Evolutionary conservation across 2,797 vertebrate genomes (phyloP), one percentile per base, ranked within the genome.

Genomic region (Mallotus villosus): DNA sequence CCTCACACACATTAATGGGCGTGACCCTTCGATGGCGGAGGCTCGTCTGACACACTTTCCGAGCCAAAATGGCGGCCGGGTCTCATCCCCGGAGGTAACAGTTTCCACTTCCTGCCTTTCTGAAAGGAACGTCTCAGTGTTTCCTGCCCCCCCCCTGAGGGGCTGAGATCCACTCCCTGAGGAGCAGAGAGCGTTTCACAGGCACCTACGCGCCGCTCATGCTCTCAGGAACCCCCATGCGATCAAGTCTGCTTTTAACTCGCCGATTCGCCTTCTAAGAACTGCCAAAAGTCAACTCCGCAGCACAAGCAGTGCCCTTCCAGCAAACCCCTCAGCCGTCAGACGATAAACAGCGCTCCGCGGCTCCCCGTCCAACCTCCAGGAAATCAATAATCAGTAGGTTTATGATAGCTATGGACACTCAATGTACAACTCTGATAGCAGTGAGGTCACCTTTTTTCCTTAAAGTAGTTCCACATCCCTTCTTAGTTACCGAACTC

Each of bases 361-460:
- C 76, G 2, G 63, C 70, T 81, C 84, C 84, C 79, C 85, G 81
- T 87, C 85, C 83, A 76, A 82, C 86, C 86, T 88, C 84, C 88
- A 87, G 82, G 76, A 91, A 89, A 92, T 91, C 89, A 74, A 91
- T 91, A 90, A 84, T 79, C 84, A 85, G 85, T 86, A 77, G 86
- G 86, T 79, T 87, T 83, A 87, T 82, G 79, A 85, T 82, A 77
- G 81, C 89, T 89, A 84, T 86, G 87, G 89, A 87, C 75, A 88
- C 32, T 34, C 32, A 8, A 8, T 34, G 32, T 84, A 88, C 86
- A 85, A 24, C 34, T 24, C 49, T 81, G 80, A 84, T 82, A 85
- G 57, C 59, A 66, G 86, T 90, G 90, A 87, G 85, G 86, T 70
- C 68, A 71, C 82, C 67, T 85, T 79, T 87, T 63, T 80, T 61